These are phyloP conservation scores for Pentalonia nigronervosa DNA, from an alignment of 1,140 invertebrate genomes.

Conservation along the genomic window DNA sequence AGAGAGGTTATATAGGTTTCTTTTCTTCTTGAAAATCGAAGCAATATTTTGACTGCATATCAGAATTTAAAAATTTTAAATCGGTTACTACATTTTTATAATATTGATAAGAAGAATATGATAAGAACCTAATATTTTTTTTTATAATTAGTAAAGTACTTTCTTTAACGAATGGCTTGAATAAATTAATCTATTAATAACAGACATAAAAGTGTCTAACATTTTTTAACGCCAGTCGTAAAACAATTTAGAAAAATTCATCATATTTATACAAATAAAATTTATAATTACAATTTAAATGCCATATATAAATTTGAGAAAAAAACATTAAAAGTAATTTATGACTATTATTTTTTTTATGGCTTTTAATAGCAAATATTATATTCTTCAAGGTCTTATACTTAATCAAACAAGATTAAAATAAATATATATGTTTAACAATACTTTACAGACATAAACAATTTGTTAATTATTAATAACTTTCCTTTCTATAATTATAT, in stretches of 20 bases:
- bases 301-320: neutral
- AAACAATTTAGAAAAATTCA: neutral
- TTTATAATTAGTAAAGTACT: neutral
- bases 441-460: too few relatives aligned
- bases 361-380: neutral
- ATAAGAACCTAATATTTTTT: neutral
- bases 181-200: neutral
- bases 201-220: neutral
- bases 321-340: neutral
- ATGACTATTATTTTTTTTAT: neutral
- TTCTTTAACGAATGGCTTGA: neutral
- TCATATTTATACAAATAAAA: neutral
- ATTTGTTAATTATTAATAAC: too few relatives aligned
- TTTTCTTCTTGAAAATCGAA: too few relatives aligned
- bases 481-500: too few relatives aligned
- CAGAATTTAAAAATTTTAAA: neutral
- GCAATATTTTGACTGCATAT: too few relatives aligned
- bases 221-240: neutral
- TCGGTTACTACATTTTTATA: neutral
- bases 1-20: too few relatives aligned
- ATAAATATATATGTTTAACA: too few relatives aligned
- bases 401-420: neutral
- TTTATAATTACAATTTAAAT: slow-evolving; percentile 21
- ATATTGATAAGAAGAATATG: neutral
- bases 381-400: neutral